These are phyloP conservation scores for Ciconia maguari DNA, from an alignment of 2,113 vertebrate species.

Conservation along the genomic window DNA sequence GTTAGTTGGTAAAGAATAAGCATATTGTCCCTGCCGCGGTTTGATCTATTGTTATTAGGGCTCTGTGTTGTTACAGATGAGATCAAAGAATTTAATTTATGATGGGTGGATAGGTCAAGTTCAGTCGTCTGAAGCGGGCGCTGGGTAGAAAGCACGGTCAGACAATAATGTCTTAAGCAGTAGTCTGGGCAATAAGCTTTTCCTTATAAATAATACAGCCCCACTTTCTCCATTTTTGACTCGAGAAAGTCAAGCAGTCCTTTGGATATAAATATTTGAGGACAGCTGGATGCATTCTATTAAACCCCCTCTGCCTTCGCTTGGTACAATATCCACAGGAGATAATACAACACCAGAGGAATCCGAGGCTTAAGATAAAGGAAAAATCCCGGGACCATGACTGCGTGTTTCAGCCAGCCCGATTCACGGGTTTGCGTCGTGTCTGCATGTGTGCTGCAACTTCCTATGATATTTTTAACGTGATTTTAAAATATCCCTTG, in stretches of 20 bases:
- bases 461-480: neutral
- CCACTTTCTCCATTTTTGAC: neutral
- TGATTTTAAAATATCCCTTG: neutral
- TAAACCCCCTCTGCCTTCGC: neutral
- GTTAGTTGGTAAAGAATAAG: conserved; percentile 42
- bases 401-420: neutral
- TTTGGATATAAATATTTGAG: neutral
- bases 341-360: neutral
- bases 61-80: conserved; percentile 53
- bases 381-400: neutral
- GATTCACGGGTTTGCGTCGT: neutral
- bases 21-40: conserved; percentile 11
- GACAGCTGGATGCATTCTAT: neutral
- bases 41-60: conserved; percentile 59
- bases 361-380: neutral
- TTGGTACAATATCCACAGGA: neutral
- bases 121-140: conserved; percentile 45
- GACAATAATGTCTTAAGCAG: conserved; percentile 42
- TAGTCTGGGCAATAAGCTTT: neutral
- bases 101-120: conserved; percentile 59
- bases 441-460: neutral
- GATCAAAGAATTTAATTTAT: conserved; percentile 76
- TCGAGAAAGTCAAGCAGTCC: neutral
- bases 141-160: neutral
- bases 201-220: neutral